Base-by-base conservation (phyloP, 1,140 invertebrate species). In the Drosophila aff. region DNA sequence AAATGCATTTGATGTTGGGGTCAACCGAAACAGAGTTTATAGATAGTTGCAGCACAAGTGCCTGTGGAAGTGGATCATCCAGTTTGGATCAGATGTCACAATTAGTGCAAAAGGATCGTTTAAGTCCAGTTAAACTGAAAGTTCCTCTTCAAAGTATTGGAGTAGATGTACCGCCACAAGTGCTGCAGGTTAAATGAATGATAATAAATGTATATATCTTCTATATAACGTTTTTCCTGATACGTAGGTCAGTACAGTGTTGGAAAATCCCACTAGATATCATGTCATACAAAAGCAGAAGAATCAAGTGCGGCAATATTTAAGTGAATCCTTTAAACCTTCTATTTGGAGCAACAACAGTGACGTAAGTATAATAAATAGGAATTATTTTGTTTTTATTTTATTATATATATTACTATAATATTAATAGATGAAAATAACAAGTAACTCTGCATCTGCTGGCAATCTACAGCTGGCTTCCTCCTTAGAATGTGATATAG, bases 181-280 rank as follows among this genome's bases (percentile, higher is more conserved):
- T 97, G 59, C 93, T 97, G 60, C 96, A 97, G 94, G 96, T 96
- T 93, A 90, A 11, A 31, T 6, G 23, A 21, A 23, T 36, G 15
- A 23, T n/a, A 23, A 23, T 40, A 38, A 38, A 16, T 55, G 9
- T 13, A n/a, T 26, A 33, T 23, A 26, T 33, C 43, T n/a, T 52
- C 3, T 43, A 36, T 11, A 50, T 36, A 0, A 36, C 9, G 2
- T 40, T 33, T 16, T 26, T 40, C 6, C 4, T 33, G 21, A 18
- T 59, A 18, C 10, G 11, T 62, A 96, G 96, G 97, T 97, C 60
- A 95, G 96, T 92, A 98, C 97, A 23, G 95, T 96, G 69, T 93
- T 98, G 87, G 96, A 98, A 92, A 98, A 98, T 93, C 98, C 98
- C 50, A 98, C 98, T 21, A 95, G 96, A 76, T 98, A 98, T 93